phyloP scores from a whole-genome alignment of 2,113 vertebrate genomes.

The Nycticorax nycticorax region DNA sequence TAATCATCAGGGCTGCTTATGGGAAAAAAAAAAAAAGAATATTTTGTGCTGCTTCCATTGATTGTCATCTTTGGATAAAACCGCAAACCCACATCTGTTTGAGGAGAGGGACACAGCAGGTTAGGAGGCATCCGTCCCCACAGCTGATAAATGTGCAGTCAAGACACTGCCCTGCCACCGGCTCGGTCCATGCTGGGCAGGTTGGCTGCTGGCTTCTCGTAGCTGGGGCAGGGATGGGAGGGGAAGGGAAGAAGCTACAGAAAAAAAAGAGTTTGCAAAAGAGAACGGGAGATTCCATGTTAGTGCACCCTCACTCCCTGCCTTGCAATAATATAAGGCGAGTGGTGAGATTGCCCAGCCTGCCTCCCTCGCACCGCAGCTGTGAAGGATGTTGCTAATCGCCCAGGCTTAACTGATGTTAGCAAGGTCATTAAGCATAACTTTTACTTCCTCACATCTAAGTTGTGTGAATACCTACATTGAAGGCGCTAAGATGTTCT shows the following conservation, averaged over 20 bases:
- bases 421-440: background rate
- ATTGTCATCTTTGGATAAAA: background rate
- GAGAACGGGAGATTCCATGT: background rate
- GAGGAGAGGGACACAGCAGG: background rate
- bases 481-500: background rate
- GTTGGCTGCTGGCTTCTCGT: background rate
- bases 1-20: background rate
- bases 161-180: background rate
- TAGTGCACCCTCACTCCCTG: background rate
- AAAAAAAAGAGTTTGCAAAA: background rate
- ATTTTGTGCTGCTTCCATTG: background rate
- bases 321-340: too few species aligned
- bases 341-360: background rate
- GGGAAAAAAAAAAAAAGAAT: background rate
- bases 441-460: background rate
- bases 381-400: background rate
- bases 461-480: fast-evolving
- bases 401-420: background rate
- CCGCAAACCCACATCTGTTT: background rate
- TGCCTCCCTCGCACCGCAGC: background rate
- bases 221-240: background rate
- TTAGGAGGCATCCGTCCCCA: background rate
- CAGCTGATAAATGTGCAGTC: fast-evolving
- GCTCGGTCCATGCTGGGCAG: background rate
- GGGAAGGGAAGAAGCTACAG: background rate